Percentiles rank a stretch among this genome's conserved stretches.
phyloP scores from a whole-genome alignment of 2,888 invertebrate genomes.

The Bellardia bayeri region DNA sequence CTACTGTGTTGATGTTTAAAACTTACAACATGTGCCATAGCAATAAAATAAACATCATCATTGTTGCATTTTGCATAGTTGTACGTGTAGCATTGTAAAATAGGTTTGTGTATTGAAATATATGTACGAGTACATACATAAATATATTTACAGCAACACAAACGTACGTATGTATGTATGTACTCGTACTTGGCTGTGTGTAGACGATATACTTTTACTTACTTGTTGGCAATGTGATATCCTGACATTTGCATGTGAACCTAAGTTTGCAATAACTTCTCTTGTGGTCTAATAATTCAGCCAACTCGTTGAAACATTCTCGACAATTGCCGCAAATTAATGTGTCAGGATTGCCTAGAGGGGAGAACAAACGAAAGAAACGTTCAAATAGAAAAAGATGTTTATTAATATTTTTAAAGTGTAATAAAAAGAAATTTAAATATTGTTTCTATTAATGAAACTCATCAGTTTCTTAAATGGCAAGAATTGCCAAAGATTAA shows the following conservation, averaged over 20 bases:
- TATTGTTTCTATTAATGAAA: too few relatives aligned
- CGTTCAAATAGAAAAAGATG: neutral
- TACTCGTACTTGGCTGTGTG: too few relatives aligned
- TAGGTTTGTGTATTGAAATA: neutral
- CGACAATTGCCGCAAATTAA: constrained; percentile 92
- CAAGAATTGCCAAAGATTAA: too few relatives aligned
- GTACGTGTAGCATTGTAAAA: neutral
- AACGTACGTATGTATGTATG: neutral
- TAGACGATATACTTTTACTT: constrained; percentile 66
- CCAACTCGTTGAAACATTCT: constrained; percentile 89
- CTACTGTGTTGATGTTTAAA: constrained; percentile 24
- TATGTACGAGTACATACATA: neutral
- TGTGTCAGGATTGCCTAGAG: constrained; percentile 89
- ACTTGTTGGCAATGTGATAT: constrained; percentile 85
- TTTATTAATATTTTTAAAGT: constrained; percentile 4
- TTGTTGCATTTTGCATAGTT: constrained; percentile 28
- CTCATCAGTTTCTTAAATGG: too few relatives aligned
- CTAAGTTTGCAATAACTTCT: constrained; percentile 89
- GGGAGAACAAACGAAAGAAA: constrained; percentile 65
- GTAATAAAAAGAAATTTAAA: neutral
- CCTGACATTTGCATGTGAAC: constrained; percentile 89
- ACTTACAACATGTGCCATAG: constrained; percentile 58
- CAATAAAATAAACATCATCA: constrained; percentile 58
- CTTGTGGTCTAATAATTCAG: constrained; percentile 90
- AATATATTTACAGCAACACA: too few relatives aligned